A percentile compares a stretch with the other conserved stretches of the same genome.
phyloP scores from a whole-genome alignment of 1,140 invertebrate species.

The Goniozus legneri region DNA sequence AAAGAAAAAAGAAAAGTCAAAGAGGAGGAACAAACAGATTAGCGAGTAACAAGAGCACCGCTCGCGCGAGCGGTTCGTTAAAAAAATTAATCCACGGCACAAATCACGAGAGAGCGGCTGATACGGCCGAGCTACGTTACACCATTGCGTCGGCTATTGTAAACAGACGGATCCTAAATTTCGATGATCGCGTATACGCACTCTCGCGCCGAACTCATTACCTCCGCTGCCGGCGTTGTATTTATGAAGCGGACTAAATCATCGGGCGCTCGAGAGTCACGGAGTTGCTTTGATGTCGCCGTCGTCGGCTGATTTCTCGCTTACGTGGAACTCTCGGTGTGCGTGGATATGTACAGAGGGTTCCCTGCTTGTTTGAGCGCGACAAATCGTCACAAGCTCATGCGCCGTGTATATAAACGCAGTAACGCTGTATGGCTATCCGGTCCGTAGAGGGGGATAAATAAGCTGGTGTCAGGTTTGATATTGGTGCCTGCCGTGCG shows the following conservation, averaged over 20 bases:
- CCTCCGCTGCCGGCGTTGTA: constrained; percentile 13
- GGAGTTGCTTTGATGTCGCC: constrained; percentile 30
- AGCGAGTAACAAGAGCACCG: too few relatives aligned
- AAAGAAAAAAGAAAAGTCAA: too few relatives aligned
- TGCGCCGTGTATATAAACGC: not conserved
- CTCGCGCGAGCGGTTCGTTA: too few relatives aligned
- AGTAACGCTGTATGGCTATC: constrained; percentile 3
- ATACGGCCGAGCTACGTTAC: too few relatives aligned
- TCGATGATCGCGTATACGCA: constrained; percentile 10
- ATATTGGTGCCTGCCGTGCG: constrained; percentile 36
- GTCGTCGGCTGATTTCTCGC: constrained; percentile 14
- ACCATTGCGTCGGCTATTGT: too few relatives aligned
- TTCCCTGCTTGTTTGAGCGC: constrained; percentile 34
- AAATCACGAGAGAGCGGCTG: too few relatives aligned
- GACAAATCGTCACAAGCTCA: constrained; percentile 39
- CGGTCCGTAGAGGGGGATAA: constrained; percentile 27
- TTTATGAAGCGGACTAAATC: constrained; percentile 24
- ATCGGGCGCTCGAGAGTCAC: constrained; percentile 14
- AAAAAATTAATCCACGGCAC: too few relatives aligned
- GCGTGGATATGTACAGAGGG: too few relatives aligned
- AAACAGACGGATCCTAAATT: constrained; percentile 11
- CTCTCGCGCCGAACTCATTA: constrained; percentile 18
- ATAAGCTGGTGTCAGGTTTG: constrained; percentile 39
- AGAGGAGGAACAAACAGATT: too few relatives aligned
- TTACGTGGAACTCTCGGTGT: constrained; percentile 13